Percentiles rank a stretch among this genome's conserved stretches.
Conservation (phyloP, 2,888 invertebrate genomes). For the Meganola albula region DNA sequence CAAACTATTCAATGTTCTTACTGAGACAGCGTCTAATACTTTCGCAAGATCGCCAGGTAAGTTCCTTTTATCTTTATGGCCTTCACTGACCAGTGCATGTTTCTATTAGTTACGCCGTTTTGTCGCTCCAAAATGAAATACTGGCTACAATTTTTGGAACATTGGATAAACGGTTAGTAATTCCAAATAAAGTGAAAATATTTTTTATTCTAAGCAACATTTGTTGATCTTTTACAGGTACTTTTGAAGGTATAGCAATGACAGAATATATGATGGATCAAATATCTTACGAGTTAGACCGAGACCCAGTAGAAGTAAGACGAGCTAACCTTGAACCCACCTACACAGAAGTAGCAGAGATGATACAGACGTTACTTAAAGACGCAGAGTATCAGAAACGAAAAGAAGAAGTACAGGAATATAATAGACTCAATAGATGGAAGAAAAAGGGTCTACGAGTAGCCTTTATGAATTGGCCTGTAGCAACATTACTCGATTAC, state of each 20-base stretch:
- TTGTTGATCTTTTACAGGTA: slow-evolving; percentile 51
- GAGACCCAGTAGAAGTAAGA: slow-evolving; percentile 77
- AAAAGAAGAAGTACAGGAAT: slow-evolving; percentile 71
- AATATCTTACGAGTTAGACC: slow-evolving; percentile 72
- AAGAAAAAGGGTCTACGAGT: slow-evolving; percentile 85
- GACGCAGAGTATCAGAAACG: slow-evolving; percentile 75
- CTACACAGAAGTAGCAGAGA: slow-evolving; percentile 59
- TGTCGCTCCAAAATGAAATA: no score
- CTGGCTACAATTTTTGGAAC: no score
- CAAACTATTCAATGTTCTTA: slow-evolving; percentile 63
- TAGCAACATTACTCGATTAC: slow-evolving; percentile 69
- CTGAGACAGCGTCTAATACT: slow-evolving; percentile 81
- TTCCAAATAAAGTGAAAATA: no score
- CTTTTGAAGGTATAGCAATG: slow-evolving; percentile 80
- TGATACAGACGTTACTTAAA: slow-evolving; percentile 34
- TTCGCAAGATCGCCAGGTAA: slow-evolving; percentile 83
- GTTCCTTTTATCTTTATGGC: no score
- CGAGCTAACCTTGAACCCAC: slow-evolving; percentile 45
- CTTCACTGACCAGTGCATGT: no score
- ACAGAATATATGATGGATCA: slow-evolving; percentile 81
- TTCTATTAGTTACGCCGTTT: no score
- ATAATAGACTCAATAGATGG: slow-evolving; percentile 85
- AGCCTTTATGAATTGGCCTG: slow-evolving; percentile 82
- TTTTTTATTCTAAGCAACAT: no score
- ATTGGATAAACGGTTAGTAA: no score